A percentile compares a stretch with the other conserved stretches of the same genome.
Evolutionary conservation across 2,113 vertebrate genomes (phyloP).

Genomic region (Neogale vison): DNA sequence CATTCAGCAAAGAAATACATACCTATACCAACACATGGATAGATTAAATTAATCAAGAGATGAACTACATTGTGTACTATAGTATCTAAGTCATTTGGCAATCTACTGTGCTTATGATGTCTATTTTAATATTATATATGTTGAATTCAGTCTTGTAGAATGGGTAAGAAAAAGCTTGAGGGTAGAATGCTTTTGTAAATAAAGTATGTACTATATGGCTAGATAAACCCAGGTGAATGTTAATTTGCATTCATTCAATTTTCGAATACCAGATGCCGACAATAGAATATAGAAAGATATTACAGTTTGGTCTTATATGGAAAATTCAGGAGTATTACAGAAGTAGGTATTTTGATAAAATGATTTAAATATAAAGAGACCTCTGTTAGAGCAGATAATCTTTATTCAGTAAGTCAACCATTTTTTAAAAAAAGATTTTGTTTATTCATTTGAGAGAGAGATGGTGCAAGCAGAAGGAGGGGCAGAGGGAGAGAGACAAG

Average conservation of each 20-base stretch:
- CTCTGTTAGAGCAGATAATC: neutral
- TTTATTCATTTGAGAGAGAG: neutral
- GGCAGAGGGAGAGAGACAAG: neutral
- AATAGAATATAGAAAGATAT: neutral
- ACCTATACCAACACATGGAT: neutral
- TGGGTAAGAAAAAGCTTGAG: neutral
- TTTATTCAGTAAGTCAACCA: neutral
- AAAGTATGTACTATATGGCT: neutral
- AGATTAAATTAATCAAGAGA: conserved; percentile 44
- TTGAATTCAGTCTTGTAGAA: neutral
- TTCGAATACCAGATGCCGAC: neutral
- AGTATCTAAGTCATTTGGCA: neutral
- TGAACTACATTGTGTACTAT: neutral
- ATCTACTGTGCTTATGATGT: neutral
- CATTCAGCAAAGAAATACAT: neutral
- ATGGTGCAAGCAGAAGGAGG: neutral
- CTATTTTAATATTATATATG: neutral
- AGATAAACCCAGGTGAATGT: conserved; percentile 5
- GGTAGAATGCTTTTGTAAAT: conserved; percentile 9
- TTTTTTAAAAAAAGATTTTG: neutral
- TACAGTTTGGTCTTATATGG: neutral
- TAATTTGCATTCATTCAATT: conserved; percentile 27
- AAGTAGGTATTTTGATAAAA: neutral
- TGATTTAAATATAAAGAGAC: neutral
- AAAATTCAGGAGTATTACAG: neutral